A percentile compares a stretch with the other conserved stretches of the same genome.
Evolutionary conservation across 2,888 invertebrate genomes (phyloP).

Genomic region (Apamea monoglypha): DNA sequence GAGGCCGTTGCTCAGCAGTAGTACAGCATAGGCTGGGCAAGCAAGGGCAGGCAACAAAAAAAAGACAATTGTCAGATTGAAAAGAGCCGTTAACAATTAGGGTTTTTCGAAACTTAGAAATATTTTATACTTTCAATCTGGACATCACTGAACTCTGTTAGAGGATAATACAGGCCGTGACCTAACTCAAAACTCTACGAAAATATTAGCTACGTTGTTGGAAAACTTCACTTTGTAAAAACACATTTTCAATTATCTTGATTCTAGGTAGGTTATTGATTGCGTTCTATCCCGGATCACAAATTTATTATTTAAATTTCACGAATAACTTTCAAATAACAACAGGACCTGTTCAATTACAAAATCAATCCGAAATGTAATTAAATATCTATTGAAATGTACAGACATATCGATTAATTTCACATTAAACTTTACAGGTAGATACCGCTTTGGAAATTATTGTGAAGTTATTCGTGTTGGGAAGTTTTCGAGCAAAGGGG

Average conservation of each 20-base stretch:
- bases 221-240: neutral
- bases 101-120: neutral
- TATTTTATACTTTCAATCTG: neutral
- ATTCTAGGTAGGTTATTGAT: neutral
- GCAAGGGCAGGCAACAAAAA: too few relatives aligned
- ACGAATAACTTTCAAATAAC: conserved; percentile 1
- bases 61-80: neutral
- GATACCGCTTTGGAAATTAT: conserved; percentile 42
- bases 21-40: too few relatives aligned
- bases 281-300: neutral
- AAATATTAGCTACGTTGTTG: neutral
- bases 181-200: neutral
- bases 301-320: neutral
- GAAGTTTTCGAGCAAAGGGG: conserved; percentile 36
- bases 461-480: conserved; percentile 32
- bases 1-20: too few relatives aligned
- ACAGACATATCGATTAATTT: conserved; percentile 36
- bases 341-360: conserved; percentile 10
- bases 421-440: conserved; percentile 40
- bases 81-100: neutral
- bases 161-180: neutral
- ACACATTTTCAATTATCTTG: neutral
- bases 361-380: conserved; percentile 37
- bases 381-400: conserved; percentile 48
- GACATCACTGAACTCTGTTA: neutral